These are phyloP conservation scores for Aradophagus sp. DNA, from an alignment of 1,140 invertebrate genomes.

Conservation along the genomic window DNA sequence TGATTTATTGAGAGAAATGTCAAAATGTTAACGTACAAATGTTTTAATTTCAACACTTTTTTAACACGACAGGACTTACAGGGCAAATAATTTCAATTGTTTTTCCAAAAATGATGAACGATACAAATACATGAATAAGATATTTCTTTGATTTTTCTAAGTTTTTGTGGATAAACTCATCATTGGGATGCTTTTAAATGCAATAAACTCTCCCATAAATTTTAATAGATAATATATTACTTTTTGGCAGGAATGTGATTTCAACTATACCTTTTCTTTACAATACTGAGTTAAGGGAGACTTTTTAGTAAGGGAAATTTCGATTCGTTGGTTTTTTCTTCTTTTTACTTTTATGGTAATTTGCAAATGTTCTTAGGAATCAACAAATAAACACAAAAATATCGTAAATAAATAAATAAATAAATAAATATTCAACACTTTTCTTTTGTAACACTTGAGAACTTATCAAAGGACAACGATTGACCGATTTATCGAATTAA, in stretches of 20 bases:
- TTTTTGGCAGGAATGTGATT: constrained; percentile 64
- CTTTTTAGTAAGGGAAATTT: constrained; percentile 9
- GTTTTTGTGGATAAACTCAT: constrained; percentile 49
- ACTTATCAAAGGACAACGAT: constrained; percentile 22
- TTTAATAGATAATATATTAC: constrained; percentile 65
- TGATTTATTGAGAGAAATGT: too few relatives aligned
- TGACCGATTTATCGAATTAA: constrained; percentile 33
- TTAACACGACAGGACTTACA: constrained; percentile 2
- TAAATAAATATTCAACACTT: constrained; percentile 33
- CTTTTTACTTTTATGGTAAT: constrained; percentile 17
- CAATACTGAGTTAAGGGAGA: constrained; percentile 29
- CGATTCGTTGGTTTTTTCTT: too few relatives aligned
- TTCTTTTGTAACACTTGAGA: constrained; percentile 39
- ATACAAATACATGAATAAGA: constrained; percentile 44
- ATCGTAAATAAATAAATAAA: constrained; percentile 45
- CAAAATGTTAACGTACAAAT: too few relatives aligned
- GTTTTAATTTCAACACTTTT: constrained; percentile 17
- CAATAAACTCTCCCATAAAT: constrained; percentile 65
- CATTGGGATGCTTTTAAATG: constrained; percentile 47
- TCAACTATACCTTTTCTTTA: constrained; percentile 55
- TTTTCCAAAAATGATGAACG: constrained; percentile 11
- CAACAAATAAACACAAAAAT: constrained; percentile 4
- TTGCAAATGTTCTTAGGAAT: constrained; percentile 1
- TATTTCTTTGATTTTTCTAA: constrained; percentile 42
- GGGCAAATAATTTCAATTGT: constrained; percentile 2